Percentiles rank a stretch among this genome's conserved stretches.
These are phyloP conservation scores for Venustoraphidia nigricollis DNA, from an alignment of 2,888 invertebrate species.

Conservation along the genomic window DNA sequence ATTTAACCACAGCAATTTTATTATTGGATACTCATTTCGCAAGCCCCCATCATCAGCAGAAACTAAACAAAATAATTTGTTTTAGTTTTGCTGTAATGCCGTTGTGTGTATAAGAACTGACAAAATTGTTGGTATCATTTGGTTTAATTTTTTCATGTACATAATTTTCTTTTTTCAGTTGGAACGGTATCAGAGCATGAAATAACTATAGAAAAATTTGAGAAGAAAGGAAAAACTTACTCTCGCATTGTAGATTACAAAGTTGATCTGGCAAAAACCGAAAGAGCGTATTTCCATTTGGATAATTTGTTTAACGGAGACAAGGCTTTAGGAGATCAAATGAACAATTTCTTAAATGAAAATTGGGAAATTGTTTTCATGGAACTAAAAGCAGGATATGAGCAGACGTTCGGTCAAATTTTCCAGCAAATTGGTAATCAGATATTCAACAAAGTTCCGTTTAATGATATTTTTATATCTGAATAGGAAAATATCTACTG, in stretches of 20 bases:
- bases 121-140: too few species aligned
- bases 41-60: too few species aligned
- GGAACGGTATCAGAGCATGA: too few species aligned
- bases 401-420: constrained; percentile 42
- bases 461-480: constrained; percentile 41
- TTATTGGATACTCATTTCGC: too few species aligned
- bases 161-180: too few species aligned
- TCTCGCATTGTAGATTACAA: constrained; percentile 42
- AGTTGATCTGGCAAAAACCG: constrained; percentile 36
- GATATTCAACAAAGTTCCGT: constrained; percentile 46
- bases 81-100: too few species aligned
- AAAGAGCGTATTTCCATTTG: constrained; percentile 37
- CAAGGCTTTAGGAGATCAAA: constrained; percentile 40
- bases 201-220: constrained; percentile 28
- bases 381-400: constrained; percentile 46
- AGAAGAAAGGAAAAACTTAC: constrained; percentile 38
- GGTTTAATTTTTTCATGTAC: too few species aligned
- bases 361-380: constrained; percentile 50
- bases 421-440: constrained; percentile 45
- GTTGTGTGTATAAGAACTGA: too few species aligned
- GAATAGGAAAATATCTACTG: constrained; percentile 10
- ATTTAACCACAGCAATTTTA: too few species aligned
- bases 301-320: constrained; percentile 51
- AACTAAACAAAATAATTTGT: too few species aligned
- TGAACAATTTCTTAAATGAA: constrained; percentile 49